Evolutionary conservation across 2,113 vertebrate genomes (phyloP).

Genomic region (Notarius quadriscutis): DNA sequence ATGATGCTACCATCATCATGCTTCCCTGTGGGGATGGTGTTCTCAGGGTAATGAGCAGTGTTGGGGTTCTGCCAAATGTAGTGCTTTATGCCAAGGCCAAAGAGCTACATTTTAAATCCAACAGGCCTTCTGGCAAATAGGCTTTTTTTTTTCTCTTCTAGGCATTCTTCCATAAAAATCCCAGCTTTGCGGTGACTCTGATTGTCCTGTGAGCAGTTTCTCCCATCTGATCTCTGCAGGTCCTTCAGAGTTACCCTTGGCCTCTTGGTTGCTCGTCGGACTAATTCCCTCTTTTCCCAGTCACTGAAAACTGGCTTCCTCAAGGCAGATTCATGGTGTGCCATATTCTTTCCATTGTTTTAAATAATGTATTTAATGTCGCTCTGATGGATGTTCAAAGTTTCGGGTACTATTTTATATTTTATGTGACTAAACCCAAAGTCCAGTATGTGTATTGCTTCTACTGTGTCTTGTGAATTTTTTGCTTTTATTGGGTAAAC

Average conservation of each 20-base stretch:
- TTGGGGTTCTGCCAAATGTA: slow-evolving; percentile 8
- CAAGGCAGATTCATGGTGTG: not conserved
- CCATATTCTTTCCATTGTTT: not conserved
- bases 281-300: not conserved
- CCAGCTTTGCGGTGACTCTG: not conserved
- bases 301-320: not conserved
- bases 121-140: not conserved
- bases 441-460: not conserved
- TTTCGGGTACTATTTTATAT: not conserved
- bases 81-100: slow-evolving; percentile 17
- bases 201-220: not conserved
- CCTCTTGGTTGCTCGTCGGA: not conserved
- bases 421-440: not conserved
- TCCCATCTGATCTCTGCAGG: not conserved
- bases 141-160: not conserved
- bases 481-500: not conserved
- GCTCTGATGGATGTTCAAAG: not conserved
- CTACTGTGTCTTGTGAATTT: not conserved
- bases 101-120: not conserved
- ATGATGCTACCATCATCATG: not conserved
- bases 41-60: slow-evolving; percentile 4
- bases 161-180: not conserved
- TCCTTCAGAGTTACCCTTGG: not conserved
- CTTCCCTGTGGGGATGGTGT: not conserved
- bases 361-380: not conserved